Evolutionary conservation across 2,113 vertebrate species (phyloP).

Genomic region (Mustelus asterias): DNA sequence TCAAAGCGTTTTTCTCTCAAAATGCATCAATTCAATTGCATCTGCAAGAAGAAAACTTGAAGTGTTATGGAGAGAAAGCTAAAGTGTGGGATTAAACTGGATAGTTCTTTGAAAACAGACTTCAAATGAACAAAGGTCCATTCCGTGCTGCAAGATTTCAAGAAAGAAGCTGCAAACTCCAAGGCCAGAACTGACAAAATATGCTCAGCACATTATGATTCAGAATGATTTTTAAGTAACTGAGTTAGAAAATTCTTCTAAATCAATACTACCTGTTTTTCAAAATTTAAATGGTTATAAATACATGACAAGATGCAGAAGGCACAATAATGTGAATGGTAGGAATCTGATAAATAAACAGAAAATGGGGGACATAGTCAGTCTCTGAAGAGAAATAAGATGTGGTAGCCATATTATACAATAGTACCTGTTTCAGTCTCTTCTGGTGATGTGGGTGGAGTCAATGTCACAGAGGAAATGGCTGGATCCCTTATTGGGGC

Average conservation of each 20-base stretch:
- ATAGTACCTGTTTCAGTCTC: slow-evolving; percentile 84
- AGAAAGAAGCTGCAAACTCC: background rate
- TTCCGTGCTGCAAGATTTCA: background rate
- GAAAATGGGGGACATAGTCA: background rate
- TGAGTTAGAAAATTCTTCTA: background rate
- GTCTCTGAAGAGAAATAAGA: background rate
- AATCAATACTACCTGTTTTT: background rate
- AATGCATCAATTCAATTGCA: background rate
- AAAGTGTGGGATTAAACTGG: background rate
- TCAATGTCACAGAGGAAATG: slow-evolving; percentile 93
- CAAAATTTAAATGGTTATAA: background rate
- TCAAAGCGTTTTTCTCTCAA: background rate
- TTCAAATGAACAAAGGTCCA: background rate
- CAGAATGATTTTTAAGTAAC: background rate
- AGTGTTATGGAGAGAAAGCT: background rate
- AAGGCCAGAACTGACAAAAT: background rate
- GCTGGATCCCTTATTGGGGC: slow-evolving; percentile 87
- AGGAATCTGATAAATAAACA: background rate
- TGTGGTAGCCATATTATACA: background rate
- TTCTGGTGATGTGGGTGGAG: slow-evolving; percentile 94
- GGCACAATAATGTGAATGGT: background rate
- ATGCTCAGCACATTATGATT: background rate
- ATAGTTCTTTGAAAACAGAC: background rate
- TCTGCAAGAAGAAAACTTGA: background rate
- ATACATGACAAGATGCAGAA: background rate